These are phyloP conservation scores for Melanerpes aurifrons DNA, from an alignment of 2,113 vertebrate species.

Conservation along the genomic window DNA sequence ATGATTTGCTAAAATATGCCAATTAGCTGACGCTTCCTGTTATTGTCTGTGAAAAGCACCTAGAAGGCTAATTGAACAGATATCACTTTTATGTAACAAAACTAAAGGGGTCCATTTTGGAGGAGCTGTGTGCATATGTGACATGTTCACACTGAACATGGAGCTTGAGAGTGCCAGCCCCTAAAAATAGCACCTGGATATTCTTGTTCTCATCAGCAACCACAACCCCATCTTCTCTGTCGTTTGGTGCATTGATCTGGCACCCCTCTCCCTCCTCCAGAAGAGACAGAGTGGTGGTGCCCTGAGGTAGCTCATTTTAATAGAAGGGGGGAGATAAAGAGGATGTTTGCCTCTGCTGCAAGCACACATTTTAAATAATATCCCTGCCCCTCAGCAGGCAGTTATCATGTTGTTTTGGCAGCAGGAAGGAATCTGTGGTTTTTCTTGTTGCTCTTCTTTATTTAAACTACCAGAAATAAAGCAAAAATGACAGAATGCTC, in stretches of 20 bases:
- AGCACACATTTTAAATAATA: slow-evolving; percentile 65
- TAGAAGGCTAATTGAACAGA: background rate
- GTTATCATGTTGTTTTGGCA: slow-evolving; percentile 83
- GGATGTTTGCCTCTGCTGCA: slow-evolving; percentile 52
- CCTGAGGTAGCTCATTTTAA: slow-evolving; percentile 19
- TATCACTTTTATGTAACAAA: background rate
- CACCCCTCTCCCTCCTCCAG: background rate
- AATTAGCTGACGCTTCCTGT: background rate
- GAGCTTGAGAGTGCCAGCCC: slow-evolving; percentile 52
- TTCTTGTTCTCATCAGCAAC: slow-evolving; percentile 69
- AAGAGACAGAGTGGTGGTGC: background rate
- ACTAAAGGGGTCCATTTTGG: slow-evolving; percentile 33
- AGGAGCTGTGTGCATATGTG: slow-evolving; percentile 62
- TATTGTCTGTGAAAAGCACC: background rate
- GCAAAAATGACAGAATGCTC: slow-evolving; percentile 88
- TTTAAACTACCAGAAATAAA: slow-evolving; percentile 88
- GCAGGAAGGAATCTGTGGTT: slow-evolving; percentile 85
- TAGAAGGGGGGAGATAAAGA: slow-evolving; percentile 55
- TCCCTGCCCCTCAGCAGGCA: slow-evolving; percentile 71
- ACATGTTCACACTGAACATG: slow-evolving; percentile 62
- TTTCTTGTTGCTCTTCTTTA: slow-evolving; percentile 82
- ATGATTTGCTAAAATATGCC: background rate
- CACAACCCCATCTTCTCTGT: background rate
- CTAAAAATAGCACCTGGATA: slow-evolving; percentile 78
- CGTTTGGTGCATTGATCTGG: slow-evolving; percentile 24